Conservation (phyloP, 2,888 invertebrate genomes). For the Clunio marinus region DNA sequence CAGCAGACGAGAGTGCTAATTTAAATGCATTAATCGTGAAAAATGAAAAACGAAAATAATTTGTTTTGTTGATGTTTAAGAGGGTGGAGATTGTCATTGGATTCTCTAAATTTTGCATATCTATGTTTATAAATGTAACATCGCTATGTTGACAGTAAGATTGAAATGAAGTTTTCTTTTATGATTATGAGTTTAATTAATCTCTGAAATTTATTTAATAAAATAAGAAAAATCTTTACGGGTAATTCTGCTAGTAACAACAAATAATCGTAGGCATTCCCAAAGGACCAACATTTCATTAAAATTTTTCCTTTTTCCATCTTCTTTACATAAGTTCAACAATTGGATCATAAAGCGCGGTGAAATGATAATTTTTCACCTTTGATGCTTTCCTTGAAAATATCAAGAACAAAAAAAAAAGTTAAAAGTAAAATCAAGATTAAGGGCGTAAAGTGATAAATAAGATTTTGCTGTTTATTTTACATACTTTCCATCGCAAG, state of each 20-base stretch:
- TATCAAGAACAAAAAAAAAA: too few relatives aligned
- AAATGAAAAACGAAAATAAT: background rate
- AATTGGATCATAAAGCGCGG: background rate
- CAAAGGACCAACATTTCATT: slow-evolving; percentile 24
- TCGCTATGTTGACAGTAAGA: too few relatives aligned
- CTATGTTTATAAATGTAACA: too few relatives aligned
- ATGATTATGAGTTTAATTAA: too few relatives aligned
- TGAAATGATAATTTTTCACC: background rate
- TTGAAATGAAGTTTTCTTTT: too few relatives aligned
- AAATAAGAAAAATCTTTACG: too few relatives aligned
- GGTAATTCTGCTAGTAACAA: too few relatives aligned
- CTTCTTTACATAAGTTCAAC: background rate
- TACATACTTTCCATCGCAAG: background rate
- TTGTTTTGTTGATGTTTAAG: background rate
- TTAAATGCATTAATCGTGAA: slow-evolving; percentile 9
- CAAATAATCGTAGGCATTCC: slow-evolving; percentile 14
- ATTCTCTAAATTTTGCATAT: slow-evolving; percentile 1
- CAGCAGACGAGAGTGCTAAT: background rate
- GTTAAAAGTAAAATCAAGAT: too few relatives aligned
- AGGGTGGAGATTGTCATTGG: slow-evolving; percentile 12
- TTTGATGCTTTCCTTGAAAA: background rate
- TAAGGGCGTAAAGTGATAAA: background rate
- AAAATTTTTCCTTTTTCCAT: background rate
- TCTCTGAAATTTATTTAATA: too few relatives aligned
- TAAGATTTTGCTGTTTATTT: background rate